Base-by-base conservation (phyloP, 2,888 invertebrate genomes). In the Abrostola tripartita region DNA sequence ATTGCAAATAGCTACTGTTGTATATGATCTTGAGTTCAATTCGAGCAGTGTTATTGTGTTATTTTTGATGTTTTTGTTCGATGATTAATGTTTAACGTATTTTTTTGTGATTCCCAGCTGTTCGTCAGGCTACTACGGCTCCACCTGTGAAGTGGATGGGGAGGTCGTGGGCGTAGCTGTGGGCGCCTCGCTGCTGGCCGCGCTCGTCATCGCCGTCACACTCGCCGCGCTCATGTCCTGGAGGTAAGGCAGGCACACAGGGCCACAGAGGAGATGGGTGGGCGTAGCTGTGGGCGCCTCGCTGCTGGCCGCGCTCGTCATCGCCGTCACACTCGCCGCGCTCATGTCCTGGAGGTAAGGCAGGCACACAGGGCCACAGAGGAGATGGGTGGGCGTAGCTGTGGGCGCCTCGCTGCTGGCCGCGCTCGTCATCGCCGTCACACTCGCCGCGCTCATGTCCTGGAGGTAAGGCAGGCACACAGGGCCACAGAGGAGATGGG, bases 301-400 rank as follows among this genome's bases (percentile, higher is more conserved):
- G 0, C 96, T 98, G 0, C 97, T 97, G 0, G 98, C 98, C 1
- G 96, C 98, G 1, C 96, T 98, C 49, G 98, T 98, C 74, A 98
- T 98, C 71, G 97, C 97, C 0, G 91, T 98, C 58, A 98, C 98
- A 0, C 91, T 98, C 9, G 97, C 98, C 0, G 98, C 98, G 72
- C 95, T 98, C 11, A 96, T 98, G 76, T 97, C 98, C 95, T 98
- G 98, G 98, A 98, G 97, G 97, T 97, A 90, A n/a, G n/a, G n/a
- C n/a, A n/a, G 92, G 78, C 69, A 36, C 37, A n/a, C n/a, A 6
- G n/a, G n/a, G n/a, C n/a, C n/a, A n/a, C n/a, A n/a, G n/a, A n/a
- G n/a, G n/a, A n/a, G n/a, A n/a, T n/a, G n/a, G n/a, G n/a, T n/a
- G n/a, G n/a, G n/a, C n/a, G n/a, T n/a, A n/a, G n/a, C n/a, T n/a